Base-by-base conservation (phyloP, 1,140 invertebrate genomes). In the Batillaria attramentaria region DNA sequence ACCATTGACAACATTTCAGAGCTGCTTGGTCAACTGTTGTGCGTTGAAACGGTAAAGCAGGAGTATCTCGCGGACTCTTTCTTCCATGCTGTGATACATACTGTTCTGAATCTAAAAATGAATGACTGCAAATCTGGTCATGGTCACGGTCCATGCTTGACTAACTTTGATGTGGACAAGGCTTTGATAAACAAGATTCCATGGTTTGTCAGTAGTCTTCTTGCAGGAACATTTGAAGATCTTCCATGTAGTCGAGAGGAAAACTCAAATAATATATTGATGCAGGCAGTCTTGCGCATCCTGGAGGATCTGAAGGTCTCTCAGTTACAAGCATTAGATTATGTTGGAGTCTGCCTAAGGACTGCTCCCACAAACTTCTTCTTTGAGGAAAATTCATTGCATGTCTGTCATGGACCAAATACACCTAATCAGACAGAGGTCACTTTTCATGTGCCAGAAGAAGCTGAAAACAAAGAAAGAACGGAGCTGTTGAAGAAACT, bases 321-420 rank as follows among this genome's bases (percentile, higher is more conserved):
- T 33, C 79, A 85, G 57, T 69, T 85, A 0, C n/a, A 76, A 39
- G 62, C 66, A 0, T 46, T 84, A 20, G 24, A 57, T 28, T 76
- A 87, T 50, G 75, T 88, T 18, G 87, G 87, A 3, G 78, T 87
- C 57, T 88, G 87, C 73, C 72, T 87, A 24, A 66, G 18, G 13
- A 82, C 79, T n/a, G 78, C 86, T 0, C 83, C 85, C 1, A 83
- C 84, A 37, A 82, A 83, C 16, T 75, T 70, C n/a, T 66, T 81
- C 37, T 79, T 77, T 16, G 37, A 69, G n/a, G 41, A 37, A 6
- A 41, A 70, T 3, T 60, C 35, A 10, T 78, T 87, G 57, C 72
- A 77, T 39, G 62, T 86, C 4, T 88, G 87, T 62, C 81, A 84
- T 50, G 87, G 87, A 1, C 54, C 76, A 28, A 88, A 88, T 70